Conservation (phyloP, 2,888 invertebrate genomes). For the Lasiommata megera region DNA sequence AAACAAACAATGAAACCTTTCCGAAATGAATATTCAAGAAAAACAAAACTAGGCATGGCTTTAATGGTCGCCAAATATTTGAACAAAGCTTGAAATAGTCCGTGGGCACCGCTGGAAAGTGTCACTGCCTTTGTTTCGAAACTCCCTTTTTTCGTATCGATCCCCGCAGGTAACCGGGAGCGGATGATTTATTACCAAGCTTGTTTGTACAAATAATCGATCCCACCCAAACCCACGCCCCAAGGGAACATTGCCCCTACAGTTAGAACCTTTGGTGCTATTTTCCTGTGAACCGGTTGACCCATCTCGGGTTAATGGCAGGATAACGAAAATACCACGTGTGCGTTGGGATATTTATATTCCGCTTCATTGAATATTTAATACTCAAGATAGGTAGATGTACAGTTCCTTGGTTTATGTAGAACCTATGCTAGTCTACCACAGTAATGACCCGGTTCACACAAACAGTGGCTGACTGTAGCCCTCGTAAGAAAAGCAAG, state of each 20-base stretch:
- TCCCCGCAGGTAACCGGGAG: slow-evolving; percentile 73
- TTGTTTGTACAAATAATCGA: slow-evolving; percentile 80
- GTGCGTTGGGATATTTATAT: slow-evolving; percentile 38
- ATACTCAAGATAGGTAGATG: neutral
- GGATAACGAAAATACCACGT: slow-evolving; percentile 57
- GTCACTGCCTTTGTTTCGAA: slow-evolving; percentile 71
- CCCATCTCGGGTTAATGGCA: slow-evolving; percentile 68
- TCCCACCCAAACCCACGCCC: slow-evolving; percentile 46
- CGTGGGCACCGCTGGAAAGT: slow-evolving; percentile 51
- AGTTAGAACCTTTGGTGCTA: slow-evolving; percentile 33
- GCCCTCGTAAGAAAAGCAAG: no score
- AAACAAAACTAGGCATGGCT: no score
- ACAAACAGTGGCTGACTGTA: no score
- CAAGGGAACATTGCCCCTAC: slow-evolving; percentile 44
- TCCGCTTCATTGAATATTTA: slow-evolving; percentile 24
- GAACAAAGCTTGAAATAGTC: slow-evolving; percentile 4
- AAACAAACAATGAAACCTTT: no score
- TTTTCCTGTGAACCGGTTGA: slow-evolving; percentile 36
- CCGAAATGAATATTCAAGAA: no score
- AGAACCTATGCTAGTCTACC: no score
- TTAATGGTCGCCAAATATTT: neutral
- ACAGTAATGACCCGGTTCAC: no score
- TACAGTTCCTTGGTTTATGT: neutral
- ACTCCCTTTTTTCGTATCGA: slow-evolving; percentile 66
- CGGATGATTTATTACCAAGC: slow-evolving; percentile 74